Evolutionary conservation across 1,140 invertebrate species (phyloP), one percentile per base, ranked within the genome.

Genomic region (Lethrus apterus): DNA sequence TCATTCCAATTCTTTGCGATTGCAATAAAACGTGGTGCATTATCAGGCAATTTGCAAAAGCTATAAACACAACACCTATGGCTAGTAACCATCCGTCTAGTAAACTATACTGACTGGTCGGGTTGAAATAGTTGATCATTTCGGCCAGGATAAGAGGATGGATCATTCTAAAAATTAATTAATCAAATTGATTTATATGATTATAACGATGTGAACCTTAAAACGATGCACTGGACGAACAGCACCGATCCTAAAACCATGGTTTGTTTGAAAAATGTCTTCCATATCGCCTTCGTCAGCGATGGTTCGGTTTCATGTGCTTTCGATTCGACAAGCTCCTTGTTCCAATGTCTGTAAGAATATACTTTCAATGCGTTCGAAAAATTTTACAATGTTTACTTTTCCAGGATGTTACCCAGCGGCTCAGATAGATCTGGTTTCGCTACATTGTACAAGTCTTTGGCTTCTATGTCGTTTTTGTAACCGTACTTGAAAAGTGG

Each of bases 391-490:
- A 40, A 9, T 46, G 13, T 26, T 70, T 70, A 81, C 79, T 68
- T 73, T 71, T 82, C 78, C 4, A 82, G 62, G 34, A 65, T 66
- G 57, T 80, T 70, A n/a, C 76, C 78, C 11, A 82, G 67, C 44
- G 63, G 64, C 50, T 76, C 70, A n/a, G 78, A 79, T 9, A 69
- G 61, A 55, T 80, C 76, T 41, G 54, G 60, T 49, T 78, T 75
- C 44, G 82, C 71, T n/a, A 80, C 76, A 44, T 73, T 73, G 56
- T 77, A 83, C 11, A 88, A 69, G 66, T 87, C 83, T 24, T 73
- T 65, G 35, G 79, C 64, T 60, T 80, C 79, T n/a, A 86, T 67
- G 55, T 86, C 80, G 52, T 78, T 70, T 50, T 73, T 75, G 60
- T 71, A 77, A n/a, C 81, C 81, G 9, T 75, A 63, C 72, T 74